Evolutionary conservation across 2,888 invertebrate genomes (phyloP).

Genomic region (Lycophotia porphyrea): DNA sequence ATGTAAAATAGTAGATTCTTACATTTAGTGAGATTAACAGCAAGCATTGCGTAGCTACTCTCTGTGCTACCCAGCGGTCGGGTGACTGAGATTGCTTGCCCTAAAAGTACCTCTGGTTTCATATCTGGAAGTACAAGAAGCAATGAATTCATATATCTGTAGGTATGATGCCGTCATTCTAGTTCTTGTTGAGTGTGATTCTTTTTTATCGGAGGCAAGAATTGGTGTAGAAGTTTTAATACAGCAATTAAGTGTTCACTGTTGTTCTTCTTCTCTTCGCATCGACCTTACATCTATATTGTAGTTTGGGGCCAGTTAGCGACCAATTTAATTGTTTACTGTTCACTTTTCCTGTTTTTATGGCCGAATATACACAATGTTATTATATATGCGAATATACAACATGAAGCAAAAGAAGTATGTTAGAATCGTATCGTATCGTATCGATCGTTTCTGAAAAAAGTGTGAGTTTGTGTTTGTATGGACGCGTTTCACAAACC

Average conservation of each 20-base stretch:
- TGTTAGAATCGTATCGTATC: too few species aligned
- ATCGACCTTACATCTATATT: not conserved
- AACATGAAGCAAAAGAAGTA: not conserved
- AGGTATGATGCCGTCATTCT: not conserved
- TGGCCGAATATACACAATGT: not conserved
- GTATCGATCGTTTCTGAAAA: not conserved
- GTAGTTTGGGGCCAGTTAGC: not conserved
- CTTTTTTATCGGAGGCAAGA: not conserved
- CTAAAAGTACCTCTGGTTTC: conserved; percentile 71
- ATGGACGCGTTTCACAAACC: conserved; percentile 28
- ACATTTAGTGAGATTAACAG: conserved; percentile 71
- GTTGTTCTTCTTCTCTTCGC: not conserved
- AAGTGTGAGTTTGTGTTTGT: not conserved
- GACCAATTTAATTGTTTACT: not conserved
- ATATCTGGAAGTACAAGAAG: conserved; percentile 69
- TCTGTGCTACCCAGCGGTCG: conserved; percentile 73
- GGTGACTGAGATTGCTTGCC: conserved; percentile 77
- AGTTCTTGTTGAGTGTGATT: not conserved
- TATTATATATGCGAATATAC: not conserved
- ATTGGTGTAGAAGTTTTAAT: not conserved
- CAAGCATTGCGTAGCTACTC: conserved; percentile 54
- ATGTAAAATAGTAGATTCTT: conserved; percentile 47
- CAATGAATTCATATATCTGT: not conserved
- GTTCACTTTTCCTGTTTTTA: not conserved
- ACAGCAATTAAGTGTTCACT: not conserved